phyloP scores from a whole-genome alignment of 1,140 invertebrate species.

The Bombus polaris region DNA sequence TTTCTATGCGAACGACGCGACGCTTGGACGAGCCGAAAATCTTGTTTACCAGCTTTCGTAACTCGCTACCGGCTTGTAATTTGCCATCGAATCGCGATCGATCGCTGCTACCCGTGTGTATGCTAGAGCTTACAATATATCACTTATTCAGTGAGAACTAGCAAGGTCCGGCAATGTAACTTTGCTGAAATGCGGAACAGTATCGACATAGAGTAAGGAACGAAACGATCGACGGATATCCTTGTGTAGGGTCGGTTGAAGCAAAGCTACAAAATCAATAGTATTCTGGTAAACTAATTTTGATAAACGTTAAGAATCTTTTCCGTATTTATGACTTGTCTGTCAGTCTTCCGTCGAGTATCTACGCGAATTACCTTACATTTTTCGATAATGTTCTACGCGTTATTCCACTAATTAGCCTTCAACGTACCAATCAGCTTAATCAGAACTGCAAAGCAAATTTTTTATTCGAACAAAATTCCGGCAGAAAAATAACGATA shows the following conservation, averaged over 20 bases:
- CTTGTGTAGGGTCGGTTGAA: neutral
- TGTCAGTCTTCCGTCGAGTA: too few species aligned
- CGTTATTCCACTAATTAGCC: too few species aligned
- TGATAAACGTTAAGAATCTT: too few species aligned
- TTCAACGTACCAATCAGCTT: too few species aligned
- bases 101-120: neutral
- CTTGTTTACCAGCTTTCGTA: slow-evolving; percentile 3
- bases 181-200: neutral
- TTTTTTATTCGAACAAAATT: too few species aligned
- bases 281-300: too few species aligned
- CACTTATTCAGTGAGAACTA: slow-evolving; percentile 23
- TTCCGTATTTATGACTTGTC: too few species aligned
- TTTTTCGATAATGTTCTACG: too few species aligned
- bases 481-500: neutral
- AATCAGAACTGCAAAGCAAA: too few species aligned
- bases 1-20: neutral
- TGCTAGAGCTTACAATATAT: neutral
- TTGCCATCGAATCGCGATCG: slow-evolving; percentile 2
- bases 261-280: neutral
- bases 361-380: too few species aligned
- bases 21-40: neutral
- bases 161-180: slow-evolving; percentile 9
- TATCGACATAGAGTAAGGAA: neutral
- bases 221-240: neutral
- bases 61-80: neutral